Evolutionary conservation across 1,140 invertebrate genomes (phyloP).

Genomic region (Eubasilissa regina): DNA sequence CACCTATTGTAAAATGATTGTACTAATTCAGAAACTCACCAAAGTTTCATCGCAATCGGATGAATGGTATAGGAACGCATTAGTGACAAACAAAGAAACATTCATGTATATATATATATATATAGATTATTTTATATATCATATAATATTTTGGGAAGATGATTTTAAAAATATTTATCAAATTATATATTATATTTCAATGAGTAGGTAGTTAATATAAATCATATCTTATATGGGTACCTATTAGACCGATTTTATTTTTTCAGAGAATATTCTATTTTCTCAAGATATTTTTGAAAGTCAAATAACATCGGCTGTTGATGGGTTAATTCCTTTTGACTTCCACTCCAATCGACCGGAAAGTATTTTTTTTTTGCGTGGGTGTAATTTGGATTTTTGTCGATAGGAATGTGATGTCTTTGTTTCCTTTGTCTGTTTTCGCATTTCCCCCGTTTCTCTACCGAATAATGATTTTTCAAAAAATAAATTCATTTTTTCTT

Average conservation of each 20-base stretch:
- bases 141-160: no score
- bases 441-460: neutral
- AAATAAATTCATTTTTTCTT: no score
- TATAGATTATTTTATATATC: no score
- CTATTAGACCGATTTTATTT: neutral
- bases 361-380: neutral
- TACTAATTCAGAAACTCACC: no score
- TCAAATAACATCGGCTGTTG: slow-evolving; percentile 3
- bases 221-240: neutral
- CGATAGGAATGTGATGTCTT: neutral
- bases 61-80: no score
- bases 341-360: neutral
- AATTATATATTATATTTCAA: no score
- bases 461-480: neutral
- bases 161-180: no score
- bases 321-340: neutral
- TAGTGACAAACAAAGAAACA: no score
- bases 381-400: slow-evolving; percentile 31
- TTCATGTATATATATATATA: no score
- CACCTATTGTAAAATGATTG: no score
- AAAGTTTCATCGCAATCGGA: no score
- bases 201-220: neutral
- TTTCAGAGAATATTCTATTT: neutral
- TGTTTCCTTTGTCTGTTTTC: slow-evolving; percentile 9
- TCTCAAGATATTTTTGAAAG: neutral